A percentile compares a stretch with the other conserved stretches of the same genome.
phyloP scores from a whole-genome alignment of 2,888 invertebrate species.

The Leucozona laternaria region DNA sequence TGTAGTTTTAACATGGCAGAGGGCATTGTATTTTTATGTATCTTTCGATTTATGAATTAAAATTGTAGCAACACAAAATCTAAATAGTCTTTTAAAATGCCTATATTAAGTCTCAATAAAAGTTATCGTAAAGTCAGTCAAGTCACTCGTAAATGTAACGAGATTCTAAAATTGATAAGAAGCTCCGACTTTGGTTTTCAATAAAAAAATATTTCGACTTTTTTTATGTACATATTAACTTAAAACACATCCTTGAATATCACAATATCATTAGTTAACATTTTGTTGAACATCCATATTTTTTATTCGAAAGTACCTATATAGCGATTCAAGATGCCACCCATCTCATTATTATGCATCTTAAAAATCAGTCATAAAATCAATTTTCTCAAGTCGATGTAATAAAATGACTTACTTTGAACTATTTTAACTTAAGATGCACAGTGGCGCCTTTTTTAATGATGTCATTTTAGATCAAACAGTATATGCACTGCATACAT shows the following conservation, averaged over 20 bases:
- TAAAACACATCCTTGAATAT: background rate
- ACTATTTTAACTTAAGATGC: background rate
- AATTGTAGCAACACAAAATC: background rate
- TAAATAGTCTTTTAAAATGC: background rate
- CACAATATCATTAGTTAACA: background rate
- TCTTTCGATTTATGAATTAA: background rate
- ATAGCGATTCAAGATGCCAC: background rate
- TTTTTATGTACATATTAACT: background rate
- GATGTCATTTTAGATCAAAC: conserved; percentile 17
- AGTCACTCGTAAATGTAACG: background rate
- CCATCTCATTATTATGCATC: conserved; percentile 27
- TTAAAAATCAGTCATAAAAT: conserved; percentile 22
- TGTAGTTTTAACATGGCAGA: background rate
- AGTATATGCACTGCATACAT: background rate
- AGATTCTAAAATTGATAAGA: background rate
- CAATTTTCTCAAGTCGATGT: background rate
- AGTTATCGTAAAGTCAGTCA: background rate
- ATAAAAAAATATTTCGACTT: background rate
- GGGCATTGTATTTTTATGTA: background rate
- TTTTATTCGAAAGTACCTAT: background rate
- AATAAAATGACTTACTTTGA: background rate
- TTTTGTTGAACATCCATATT: background rate
- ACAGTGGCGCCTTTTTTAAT: conserved; percentile 35
- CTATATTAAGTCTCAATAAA: background rate
- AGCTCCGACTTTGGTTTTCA: background rate